A percentile compares a stretch with the other conserved stretches of the same genome.
Conservation (phyloP, 2,113 vertebrate species). For the Odocoileus virginianus region DNA sequence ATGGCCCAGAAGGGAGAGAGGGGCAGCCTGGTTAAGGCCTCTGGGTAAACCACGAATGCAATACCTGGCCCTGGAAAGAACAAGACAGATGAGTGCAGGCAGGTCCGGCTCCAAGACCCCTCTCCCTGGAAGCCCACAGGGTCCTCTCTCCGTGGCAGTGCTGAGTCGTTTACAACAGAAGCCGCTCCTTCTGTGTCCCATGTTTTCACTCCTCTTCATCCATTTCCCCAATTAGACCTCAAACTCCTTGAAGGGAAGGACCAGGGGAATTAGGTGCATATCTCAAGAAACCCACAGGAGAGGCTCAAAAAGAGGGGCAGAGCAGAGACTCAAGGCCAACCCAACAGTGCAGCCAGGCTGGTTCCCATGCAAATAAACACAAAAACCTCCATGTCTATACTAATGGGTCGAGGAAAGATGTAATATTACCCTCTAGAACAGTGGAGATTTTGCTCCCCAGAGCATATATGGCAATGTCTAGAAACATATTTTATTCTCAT, state of each 20-base stretch:
- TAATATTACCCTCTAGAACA: background rate
- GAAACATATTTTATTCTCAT: background rate
- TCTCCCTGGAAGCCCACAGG: background rate
- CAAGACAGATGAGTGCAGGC: background rate
- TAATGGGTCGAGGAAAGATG: background rate
- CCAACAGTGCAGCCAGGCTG: background rate
- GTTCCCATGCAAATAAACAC: background rate
- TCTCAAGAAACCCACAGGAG: background rate
- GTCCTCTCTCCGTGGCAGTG: background rate
- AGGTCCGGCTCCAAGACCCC: background rate
- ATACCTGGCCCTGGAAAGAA: slow-evolving; percentile 91
- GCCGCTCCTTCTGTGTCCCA: background rate
- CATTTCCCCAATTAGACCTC: background rate
- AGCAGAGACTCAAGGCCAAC: background rate
- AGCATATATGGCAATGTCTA: background rate
- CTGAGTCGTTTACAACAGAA: background rate
- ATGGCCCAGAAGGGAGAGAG: slow-evolving; percentile 99
- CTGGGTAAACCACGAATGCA: slow-evolving; percentile 98
- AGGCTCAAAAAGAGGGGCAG: background rate
- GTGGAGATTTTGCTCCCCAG: background rate
- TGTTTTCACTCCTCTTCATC: background rate
- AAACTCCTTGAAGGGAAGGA: background rate
- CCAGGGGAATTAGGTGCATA: background rate
- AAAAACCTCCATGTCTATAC: background rate
- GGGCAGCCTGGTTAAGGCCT: slow-evolving; percentile 96